Percentiles rank a stretch among this genome's conserved stretches.
Evolutionary conservation across 2,888 invertebrate species (phyloP).

Genomic region (Slavum lentiscoides): DNA sequence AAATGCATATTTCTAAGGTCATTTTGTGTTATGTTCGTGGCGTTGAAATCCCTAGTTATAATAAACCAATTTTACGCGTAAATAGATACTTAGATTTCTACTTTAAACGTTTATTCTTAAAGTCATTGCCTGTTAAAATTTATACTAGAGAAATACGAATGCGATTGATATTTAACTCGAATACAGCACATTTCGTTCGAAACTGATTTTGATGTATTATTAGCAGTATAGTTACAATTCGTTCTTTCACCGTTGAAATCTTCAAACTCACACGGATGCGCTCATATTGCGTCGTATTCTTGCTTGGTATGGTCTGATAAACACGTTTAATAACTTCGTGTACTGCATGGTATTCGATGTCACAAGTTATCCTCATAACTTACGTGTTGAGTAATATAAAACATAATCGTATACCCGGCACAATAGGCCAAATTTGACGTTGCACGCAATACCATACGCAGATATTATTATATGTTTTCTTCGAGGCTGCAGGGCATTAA

Average conservation of each 20-base stretch:
- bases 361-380: conserved; percentile 22
- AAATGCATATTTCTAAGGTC: no score
- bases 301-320: conserved; percentile 23
- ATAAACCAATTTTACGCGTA: neutral
- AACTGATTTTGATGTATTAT: no score
- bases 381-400: no score
- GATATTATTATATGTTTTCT: no score
- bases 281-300: conserved; percentile 12
- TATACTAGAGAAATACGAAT: neutral
- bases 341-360: conserved; percentile 25
- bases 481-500: no score
- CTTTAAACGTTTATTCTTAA: neutral
- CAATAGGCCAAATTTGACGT: neutral
- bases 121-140: no score
- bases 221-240: no score
- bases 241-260: neutral
- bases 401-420: neutral
- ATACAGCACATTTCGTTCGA: no score
- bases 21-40: no score
- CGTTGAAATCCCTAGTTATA: no score
- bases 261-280: conserved; percentile 2
- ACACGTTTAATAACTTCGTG: conserved; percentile 19
- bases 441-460: neutral
- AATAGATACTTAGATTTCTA: neutral
- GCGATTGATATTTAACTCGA: neutral